Evolutionary conservation across 2,888 invertebrate species (phyloP).

Genomic region (Nymphalis urticae): DNA sequence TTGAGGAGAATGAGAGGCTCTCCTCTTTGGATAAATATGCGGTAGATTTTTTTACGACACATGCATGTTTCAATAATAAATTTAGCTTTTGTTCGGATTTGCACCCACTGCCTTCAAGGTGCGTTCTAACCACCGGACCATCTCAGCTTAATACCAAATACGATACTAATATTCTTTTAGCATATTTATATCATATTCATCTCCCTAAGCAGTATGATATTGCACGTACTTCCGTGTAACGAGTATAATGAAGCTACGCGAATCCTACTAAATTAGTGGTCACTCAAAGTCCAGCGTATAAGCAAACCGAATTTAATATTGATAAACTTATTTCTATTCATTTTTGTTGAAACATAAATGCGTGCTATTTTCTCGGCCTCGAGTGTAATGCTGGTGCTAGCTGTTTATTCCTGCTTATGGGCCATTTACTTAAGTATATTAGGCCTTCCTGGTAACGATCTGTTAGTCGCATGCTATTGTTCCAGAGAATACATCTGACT

Average conservation of each 20-base stretch:
- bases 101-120: too few species aligned
- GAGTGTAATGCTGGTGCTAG: conserved; percentile 26
- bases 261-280: background rate
- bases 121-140: too few species aligned
- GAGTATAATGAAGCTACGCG: background rate
- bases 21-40: too few species aligned
- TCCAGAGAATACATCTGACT: conserved; percentile 18
- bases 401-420: conserved; percentile 31
- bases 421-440: conserved; percentile 31
- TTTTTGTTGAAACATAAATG: conserved; percentile 28
- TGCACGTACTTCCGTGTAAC: background rate
- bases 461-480: conserved; percentile 18
- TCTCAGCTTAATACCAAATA: too few species aligned
- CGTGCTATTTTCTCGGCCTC: conserved; percentile 15
- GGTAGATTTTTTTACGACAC: too few species aligned
- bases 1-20: too few species aligned
- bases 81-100: too few species aligned
- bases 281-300: background rate
- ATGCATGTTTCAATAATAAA: too few species aligned
- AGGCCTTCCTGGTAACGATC: conserved; percentile 23
- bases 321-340: conserved; percentile 28
- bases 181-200: too few species aligned
- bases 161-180: too few species aligned
- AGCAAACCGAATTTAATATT: conserved; percentile 11
- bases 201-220: too few species aligned